Evolutionary conservation across 1,140 invertebrate genomes (phyloP), one percentile per base, ranked within the genome.

Genomic region (Battus philenor): DNA sequence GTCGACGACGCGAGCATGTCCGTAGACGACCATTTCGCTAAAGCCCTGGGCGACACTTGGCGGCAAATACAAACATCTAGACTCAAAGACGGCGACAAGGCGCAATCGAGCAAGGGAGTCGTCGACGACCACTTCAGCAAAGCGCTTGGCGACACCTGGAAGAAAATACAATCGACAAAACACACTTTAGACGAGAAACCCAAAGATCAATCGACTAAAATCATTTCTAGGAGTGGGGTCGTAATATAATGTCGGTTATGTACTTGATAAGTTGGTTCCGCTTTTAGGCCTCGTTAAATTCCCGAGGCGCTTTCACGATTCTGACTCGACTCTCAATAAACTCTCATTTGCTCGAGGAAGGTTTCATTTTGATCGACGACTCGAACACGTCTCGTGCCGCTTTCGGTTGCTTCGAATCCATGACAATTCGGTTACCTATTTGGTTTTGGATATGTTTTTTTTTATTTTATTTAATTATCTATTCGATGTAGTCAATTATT

Each of bases 111-210:
- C 7, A 75, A 77, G 54, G 70, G 55, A 18, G 61, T 60, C 18
- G 95, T 98, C 16, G 97, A 98, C 84, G 97, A 98, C 75, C 97
- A 98, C 68, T 98, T 98, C 86, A 95, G 95, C 43, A 98, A 98
- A 89, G 96, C 97, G 1, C 87, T 98, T 5, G 96, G 96, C 1
- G 95, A 97, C 39, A 97, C 95, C 1, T 98, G 96, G 96, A 91
- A 93, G 50, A 93, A 94, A 83, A 89, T 98, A 53, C 89, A 93
- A 59, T 66, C 75, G 2, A n/a, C n/a, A n/a, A 77, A 77, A 69
- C 47, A 64, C 10, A 69, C 69, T 18, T 59, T 64, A 11, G n/a
- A n/a, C n/a, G 72, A 71, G 0, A 77, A 81, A 44, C 27, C 64
- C 22, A 81, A 77, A n/a, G n/a, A n/a, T n/a, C n/a, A n/a, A 61